Evolutionary conservation across 2,113 vertebrate genomes (phyloP).

Genomic region (Todiramphus chloris): DNA sequence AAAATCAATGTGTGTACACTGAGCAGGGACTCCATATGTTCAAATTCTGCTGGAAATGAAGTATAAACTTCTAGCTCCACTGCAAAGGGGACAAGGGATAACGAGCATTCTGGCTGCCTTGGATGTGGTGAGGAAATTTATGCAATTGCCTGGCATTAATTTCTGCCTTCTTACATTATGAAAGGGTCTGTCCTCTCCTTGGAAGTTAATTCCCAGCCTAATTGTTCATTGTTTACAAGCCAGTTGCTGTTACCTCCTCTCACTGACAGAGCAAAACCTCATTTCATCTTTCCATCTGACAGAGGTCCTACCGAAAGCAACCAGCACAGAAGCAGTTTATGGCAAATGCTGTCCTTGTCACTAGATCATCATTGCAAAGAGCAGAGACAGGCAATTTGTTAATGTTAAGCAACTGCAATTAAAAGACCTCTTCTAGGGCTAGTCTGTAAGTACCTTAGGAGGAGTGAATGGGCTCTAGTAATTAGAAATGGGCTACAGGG

Average conservation of each 20-base stretch:
- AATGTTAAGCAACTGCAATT: neutral
- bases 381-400: neutral
- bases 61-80: neutral
- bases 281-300: neutral
- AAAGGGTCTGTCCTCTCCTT: constrained; percentile 6
- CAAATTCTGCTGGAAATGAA: constrained; percentile 39
- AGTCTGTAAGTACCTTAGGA: neutral
- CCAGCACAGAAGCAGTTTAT: neutral
- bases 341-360: neutral
- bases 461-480: neutral
- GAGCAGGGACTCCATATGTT: constrained; percentile 9
- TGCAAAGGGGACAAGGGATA: neutral
- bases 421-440: neutral
- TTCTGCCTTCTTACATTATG: neutral
- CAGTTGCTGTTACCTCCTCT: neutral
- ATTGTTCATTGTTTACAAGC: neutral
- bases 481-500: neutral
- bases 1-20: constrained; percentile 55
- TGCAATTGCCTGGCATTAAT: neutral
- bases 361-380: constrained; percentile 23
- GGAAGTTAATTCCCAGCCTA: constrained; percentile 12
- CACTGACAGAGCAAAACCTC: neutral
- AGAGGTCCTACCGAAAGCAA: neutral
- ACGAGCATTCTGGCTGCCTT: neutral
- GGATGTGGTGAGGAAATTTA: neutral